phyloP scores from a whole-genome alignment of 2,888 invertebrate species.

The Drosophila conformis region DNA sequence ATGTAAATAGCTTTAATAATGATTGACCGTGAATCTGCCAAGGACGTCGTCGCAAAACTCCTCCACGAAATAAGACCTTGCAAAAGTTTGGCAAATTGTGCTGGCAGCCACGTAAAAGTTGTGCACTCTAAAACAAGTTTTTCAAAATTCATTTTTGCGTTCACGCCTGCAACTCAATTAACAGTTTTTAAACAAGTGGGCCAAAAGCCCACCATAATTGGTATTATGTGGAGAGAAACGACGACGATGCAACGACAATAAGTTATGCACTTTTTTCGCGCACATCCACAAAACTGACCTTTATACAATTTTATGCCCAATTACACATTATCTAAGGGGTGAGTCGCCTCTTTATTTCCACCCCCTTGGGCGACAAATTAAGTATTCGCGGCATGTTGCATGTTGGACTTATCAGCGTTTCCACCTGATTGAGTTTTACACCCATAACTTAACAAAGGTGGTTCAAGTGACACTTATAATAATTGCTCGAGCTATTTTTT shows the following conservation, averaged over 20 bases:
- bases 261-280: conserved; percentile 24
- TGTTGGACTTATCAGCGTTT: conserved; percentile 6
- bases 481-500: neutral
- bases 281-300: conserved; percentile 39
- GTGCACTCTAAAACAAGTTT: conserved; percentile 38
- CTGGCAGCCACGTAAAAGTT: conserved; percentile 44
- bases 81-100: conserved; percentile 40
- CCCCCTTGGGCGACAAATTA: neutral
- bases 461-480: neutral
- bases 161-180: conserved; percentile 61
- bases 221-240: conserved; percentile 4
- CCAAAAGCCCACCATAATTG: conserved; percentile 18
- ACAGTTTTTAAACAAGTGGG: conserved; percentile 38
- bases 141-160: conserved; percentile 50
- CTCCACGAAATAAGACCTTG: conserved; percentile 1
- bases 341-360: neutral
- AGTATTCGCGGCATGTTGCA: conserved; percentile 29
- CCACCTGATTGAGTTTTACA: conserved; percentile 3
- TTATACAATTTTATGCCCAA: conserved; percentile 58
- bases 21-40: conserved; percentile 51
- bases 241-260: neutral
- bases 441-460: neutral
- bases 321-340: conserved; percentile 35
- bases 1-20: conserved; percentile 41
- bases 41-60: conserved; percentile 25